These are phyloP conservation scores for Antechinus flavipes DNA, from an alignment of 2,113 vertebrate species.

Conservation along the genomic window DNA sequence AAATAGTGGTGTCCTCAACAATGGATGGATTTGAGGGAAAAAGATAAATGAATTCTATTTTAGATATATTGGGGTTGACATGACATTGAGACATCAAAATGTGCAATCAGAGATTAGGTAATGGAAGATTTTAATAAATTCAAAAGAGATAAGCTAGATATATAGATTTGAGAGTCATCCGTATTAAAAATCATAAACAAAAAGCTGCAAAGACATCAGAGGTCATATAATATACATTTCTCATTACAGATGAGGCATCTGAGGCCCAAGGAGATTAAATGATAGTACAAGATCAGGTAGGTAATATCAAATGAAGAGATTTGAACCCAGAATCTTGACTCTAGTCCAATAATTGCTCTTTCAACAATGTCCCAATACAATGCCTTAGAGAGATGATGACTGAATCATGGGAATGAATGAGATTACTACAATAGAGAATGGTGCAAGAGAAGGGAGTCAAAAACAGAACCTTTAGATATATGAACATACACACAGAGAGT, in stretches of 20 bases:
- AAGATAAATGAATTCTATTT: neutral
- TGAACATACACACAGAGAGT: neutral
- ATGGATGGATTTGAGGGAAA: neutral
- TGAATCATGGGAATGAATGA: neutral
- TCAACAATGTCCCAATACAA: neutral
- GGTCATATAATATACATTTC: neutral
- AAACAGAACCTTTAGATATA: neutral
- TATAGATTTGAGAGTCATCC: neutral
- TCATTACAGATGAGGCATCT: too few species aligned
- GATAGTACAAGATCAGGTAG: neutral
- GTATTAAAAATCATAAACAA: neutral
- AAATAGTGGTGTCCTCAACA: neutral
- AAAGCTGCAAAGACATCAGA: neutral
- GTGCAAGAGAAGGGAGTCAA: neutral
- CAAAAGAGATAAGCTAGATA: neutral
- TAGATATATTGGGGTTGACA: neutral
- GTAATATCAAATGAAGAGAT: neutral
- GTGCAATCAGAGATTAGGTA: neutral
- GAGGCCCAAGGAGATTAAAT: neutral
- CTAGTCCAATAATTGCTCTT: neutral
- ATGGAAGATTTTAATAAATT: neutral
- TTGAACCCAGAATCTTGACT: neutral
- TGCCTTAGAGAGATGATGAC: neutral
- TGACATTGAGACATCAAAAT: neutral
- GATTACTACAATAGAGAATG: neutral